Conservation (phyloP, 2,113 vertebrate genomes). For the Mesembrinibis cayennensis region DNA sequence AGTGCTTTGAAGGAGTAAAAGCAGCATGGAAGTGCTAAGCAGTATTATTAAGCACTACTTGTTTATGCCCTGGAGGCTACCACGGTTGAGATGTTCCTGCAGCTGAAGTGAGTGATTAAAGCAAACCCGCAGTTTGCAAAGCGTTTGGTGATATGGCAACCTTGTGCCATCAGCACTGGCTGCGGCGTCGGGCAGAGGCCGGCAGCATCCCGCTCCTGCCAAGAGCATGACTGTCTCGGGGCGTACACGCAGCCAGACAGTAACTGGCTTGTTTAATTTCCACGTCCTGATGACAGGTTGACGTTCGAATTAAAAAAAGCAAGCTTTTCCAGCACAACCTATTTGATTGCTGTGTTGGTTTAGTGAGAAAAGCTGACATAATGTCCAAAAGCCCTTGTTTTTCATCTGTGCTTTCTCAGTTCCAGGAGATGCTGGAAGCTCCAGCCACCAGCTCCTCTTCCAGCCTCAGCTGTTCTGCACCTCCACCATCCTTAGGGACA, state of each 20-base stretch:
- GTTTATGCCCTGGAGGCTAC: neutral
- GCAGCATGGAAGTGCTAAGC: neutral
- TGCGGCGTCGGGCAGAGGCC: neutral
- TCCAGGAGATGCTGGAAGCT: neutral
- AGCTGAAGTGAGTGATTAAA: neutral
- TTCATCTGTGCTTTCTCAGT: neutral
- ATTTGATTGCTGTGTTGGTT: neutral
- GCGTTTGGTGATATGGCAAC: neutral
- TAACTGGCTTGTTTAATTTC: neutral
- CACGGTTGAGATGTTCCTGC: neutral
- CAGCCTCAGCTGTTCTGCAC: accelerated
- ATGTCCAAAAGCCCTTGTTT: neutral
- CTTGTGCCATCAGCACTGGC: neutral
- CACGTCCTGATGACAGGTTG: neutral
- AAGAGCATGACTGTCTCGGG: neutral
- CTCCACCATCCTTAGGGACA: neutral
- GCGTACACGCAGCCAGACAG: neutral
- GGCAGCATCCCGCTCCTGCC: neutral
- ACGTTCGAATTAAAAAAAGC: neutral
- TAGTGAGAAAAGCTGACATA: neutral
- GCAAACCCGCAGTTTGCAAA: neutral
- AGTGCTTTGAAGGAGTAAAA: neutral
- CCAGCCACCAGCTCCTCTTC: neutral
- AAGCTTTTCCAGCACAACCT: neutral
- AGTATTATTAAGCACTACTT: neutral